Base-by-base conservation (phyloP, 2,797 vertebrate genomes). In the Cichlasoma orientale region DNA sequence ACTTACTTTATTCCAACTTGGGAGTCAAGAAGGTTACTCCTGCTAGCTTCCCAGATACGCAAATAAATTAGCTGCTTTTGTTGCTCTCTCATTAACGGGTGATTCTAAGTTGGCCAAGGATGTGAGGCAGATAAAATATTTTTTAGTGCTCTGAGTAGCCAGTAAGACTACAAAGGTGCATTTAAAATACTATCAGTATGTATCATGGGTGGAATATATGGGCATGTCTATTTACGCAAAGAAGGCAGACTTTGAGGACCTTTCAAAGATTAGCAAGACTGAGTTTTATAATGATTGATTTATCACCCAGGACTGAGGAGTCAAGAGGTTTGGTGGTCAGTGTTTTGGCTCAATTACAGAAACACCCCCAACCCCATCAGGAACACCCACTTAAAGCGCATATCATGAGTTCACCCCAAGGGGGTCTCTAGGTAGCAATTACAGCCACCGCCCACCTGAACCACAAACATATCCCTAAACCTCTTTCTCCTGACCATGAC, bases 401-500 rank as follows among this genome's bases (percentile, higher is more conserved):
- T 47, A 79, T 85, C 47, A 83, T 81, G 73, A 56, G 38, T 41
- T 87, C 59, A 56, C 69, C 83, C 80, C 53, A 31, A 70, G 86
- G 82, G 76, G 82, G 56, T 88, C 75, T 59, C 50, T 50, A 89
- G 82, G 80, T 87, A 83, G 59, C 85, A 90, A 90, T 92, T 91
- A 91, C 47, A 84, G 54, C 54, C 80, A 33, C 82, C 77, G 56
- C 88, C 83, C 82, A 82, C 58, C 79, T 75, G n/a, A 77, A 82
- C 33, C 53, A 56, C 61, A 71, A 52, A 78, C 56, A 75, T 56
- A 56, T 52, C 41, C 27, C 13, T 70, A 27, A 59, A 58, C 52
- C 66, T 76, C 36, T 68, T 73, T 78, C 57, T 79, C 80, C 80
- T 61, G 66, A 72, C 80, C 82, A 73, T 87, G 80, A 87, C 74